A percentile compares a stretch with the other conserved stretches of the same genome.
Evolutionary conservation across 2,113 vertebrate genomes (phyloP).

Genomic region (Pseudolaguvia tuberculata): DNA sequence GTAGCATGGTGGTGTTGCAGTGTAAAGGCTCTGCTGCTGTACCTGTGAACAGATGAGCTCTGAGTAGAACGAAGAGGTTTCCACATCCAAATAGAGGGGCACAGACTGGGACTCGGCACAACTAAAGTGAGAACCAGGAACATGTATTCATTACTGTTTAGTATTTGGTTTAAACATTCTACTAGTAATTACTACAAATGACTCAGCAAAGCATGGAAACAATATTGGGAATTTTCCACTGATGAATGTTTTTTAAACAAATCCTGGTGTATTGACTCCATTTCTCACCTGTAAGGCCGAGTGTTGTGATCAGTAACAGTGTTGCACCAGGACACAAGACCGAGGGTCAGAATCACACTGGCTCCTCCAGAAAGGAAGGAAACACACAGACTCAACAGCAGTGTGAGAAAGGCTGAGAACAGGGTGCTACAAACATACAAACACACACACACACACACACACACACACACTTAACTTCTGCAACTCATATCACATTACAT

Average conservation of each 20-base stretch:
- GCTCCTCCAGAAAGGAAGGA: slow-evolving; percentile 71
- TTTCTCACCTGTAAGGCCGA: slow-evolving; percentile 62
- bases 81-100: slow-evolving; percentile 69
- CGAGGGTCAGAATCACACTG: slow-evolving; percentile 66
- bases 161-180: no score
- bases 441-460: background rate
- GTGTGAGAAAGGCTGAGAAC: slow-evolving; percentile 71
- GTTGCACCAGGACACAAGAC: slow-evolving; percentile 72
- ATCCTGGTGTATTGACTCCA: background rate
- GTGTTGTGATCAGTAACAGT: slow-evolving; percentile 65
- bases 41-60: slow-evolving; percentile 71
- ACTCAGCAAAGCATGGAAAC: background rate
- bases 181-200: accelerated
- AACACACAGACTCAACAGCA: slow-evolving; percentile 69
- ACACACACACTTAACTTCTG: background rate
- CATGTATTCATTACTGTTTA: background rate
- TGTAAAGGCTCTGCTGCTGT: background rate
- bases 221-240: background rate
- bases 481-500: background rate
- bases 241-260: background rate
- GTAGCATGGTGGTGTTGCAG: background rate
- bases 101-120: slow-evolving; percentile 69
- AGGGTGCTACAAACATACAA: slow-evolving; percentile 63
- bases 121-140: slow-evolving; percentile 50
- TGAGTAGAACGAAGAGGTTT: slow-evolving; percentile 70